Evolutionary conservation across 2,888 invertebrate species (phyloP), one percentile per base, ranked within the genome.

Genomic region (Agrochola lychnidis): DNA sequence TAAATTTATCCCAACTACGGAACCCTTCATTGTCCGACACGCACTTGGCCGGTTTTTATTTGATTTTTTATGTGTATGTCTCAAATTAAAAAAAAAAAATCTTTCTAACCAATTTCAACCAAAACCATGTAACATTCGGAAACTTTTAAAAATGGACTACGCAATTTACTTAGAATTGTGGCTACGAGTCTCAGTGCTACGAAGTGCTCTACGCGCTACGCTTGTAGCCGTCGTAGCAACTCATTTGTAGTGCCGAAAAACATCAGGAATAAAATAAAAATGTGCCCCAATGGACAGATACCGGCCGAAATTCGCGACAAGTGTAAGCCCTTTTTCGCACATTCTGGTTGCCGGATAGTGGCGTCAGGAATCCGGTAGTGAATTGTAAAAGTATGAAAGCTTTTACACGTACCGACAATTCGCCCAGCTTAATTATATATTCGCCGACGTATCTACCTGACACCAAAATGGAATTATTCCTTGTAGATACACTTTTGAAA

Each of bases 171-270:
- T 78, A 40, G 40, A 22, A 67, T 3, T 45, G 10, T 5, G 2
- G 10, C 45, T 42, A 76, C 51, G 73, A 25, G 14, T 25, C 4
- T 12, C 4, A n/a, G 30, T 19, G 59, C 81, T 81, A 77, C 61
- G 45, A 36, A 22, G 25, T 19, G 14, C 16, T n/a, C 73, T 76
- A 76, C 75, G 81, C 16, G 51, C 59, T 81, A 73, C 76, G 74
- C 14, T 48, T 51, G 76, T 59, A 76, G 57, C 19, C 0, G 7
- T 42, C 56, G 56, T 76, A 51, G 16, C 56, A 16, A 40, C 9
- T 5, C 22, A 48, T n/a, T 40, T 7, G 4, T 53, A 25, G 19
- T 7, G 36, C 0, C 25, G 16, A 73, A 78, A 72, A 76, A 42
- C 12, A 30, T 36, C 6, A 30, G 7, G 9, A 45, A 53, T n/a